phyloP scores from a whole-genome alignment of 2,113 vertebrate genomes.

The Nycticryphes semicollaris region DNA sequence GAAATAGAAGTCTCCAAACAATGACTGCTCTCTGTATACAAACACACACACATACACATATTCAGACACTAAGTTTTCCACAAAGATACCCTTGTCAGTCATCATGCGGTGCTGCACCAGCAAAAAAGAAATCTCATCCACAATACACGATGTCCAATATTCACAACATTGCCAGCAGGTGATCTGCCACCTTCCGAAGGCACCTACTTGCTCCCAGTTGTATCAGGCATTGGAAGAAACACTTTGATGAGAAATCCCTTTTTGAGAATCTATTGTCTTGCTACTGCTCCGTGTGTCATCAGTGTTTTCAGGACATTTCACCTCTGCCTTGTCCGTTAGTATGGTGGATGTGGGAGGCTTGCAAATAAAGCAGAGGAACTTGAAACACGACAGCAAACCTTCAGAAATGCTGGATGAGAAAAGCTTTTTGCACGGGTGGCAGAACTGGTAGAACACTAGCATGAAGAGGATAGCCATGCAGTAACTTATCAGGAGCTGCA shows the following conservation, averaged over 20 bases:
- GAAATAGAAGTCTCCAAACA: not conserved
- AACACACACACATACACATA: not conserved
- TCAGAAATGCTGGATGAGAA: constrained; percentile 87
- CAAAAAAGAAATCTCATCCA: not conserved
- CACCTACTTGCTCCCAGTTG: constrained; percentile 7
- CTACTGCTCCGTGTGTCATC: constrained; percentile 41
- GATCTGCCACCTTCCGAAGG: constrained; percentile 15
- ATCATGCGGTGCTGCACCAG: not conserved
- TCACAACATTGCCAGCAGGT: not conserved
- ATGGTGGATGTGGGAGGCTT: constrained; percentile 17
- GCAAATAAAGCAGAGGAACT: constrained; percentile 76
- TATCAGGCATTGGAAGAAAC: constrained; percentile 73
- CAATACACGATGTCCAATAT: not conserved
- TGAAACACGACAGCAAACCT: constrained; percentile 80
- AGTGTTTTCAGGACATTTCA: constrained; percentile 49
- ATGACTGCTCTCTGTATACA: not conserved
- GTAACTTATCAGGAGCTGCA: constrained; percentile 88
- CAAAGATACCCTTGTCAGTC: not conserved
- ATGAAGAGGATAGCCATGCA: constrained; percentile 89
- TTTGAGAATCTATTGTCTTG: constrained; percentile 69
- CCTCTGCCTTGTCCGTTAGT: constrained; percentile 47
- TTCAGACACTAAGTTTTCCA: not conserved
- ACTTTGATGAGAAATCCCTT: constrained; percentile 66
- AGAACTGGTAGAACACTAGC: constrained; percentile 96
- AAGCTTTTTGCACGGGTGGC: constrained; percentile 92